Conservation (phyloP, 2,888 invertebrate genomes). For the Rhopalosiphum nymphaeae region DNA sequence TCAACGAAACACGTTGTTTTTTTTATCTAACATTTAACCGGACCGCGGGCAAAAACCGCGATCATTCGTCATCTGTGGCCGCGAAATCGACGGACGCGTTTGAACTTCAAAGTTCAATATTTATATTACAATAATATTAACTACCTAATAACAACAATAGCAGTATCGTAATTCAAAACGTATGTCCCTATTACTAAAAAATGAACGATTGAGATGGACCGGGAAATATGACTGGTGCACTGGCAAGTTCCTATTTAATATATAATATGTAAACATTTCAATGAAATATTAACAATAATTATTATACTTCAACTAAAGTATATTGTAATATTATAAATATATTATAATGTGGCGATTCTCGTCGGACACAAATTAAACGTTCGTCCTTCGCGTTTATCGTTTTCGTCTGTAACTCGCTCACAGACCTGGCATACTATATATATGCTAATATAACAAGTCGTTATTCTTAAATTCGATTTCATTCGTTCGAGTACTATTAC, state of each 20-base stretch:
- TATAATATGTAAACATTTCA: not conserved
- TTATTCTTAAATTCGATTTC: not conserved
- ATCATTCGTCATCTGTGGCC: not conserved
- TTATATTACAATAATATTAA: not conserved
- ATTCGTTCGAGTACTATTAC: not conserved
- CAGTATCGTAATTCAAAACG: not conserved
- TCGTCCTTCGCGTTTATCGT: not conserved
- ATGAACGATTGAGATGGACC: not conserved
- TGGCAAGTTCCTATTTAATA: not conserved
- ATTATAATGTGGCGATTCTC: not conserved
- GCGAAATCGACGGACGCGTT: constrained; percentile 18
- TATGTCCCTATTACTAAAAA: not conserved
- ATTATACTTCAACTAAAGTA: not conserved
- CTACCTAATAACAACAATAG: not conserved
- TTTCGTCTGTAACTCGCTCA: not conserved
- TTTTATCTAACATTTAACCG: not conserved
- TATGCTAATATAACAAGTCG: not conserved
- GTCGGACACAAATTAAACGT: not conserved
- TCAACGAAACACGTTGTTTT: not conserved
- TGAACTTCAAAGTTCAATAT: not conserved
- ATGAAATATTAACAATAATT: not conserved
- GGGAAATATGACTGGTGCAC: not conserved
- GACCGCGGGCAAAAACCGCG: not conserved
- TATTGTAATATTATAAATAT: not conserved
- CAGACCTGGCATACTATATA: not conserved